Evolutionary conservation across 2,113 vertebrate genomes (phyloP), one percentile per base, ranked within the genome.

Genomic region (Entelurus aequoreus): DNA sequence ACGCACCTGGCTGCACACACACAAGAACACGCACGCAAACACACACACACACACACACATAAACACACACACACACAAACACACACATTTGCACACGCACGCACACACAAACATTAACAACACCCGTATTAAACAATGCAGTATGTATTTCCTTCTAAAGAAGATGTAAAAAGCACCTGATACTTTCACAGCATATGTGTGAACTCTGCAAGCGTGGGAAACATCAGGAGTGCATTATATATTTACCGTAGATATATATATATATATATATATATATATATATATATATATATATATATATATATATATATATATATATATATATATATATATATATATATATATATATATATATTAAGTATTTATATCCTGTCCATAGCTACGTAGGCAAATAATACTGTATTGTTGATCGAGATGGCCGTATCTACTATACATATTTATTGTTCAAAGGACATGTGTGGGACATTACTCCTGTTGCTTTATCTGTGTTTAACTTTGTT

Each of bases 1-100:
- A 87, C 78, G 86, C 90, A 92, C 88, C 89, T 92, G 89, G 78
- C 76, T 86, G 76, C 60, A 80, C 71, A 37, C 78, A 60, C 81
- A 84, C 75, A 50, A 71, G 76, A 86, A 60, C 51, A 65, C 15
- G 68, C 71, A 76, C 28, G 49, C 50, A 63, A 54, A 55, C 62
- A 64, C 19, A 69, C 72, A 85, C 15, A 57, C 50, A 71, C n/a
- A 48, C 54, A 53, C 14, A 60, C 50, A 62, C 21, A 50, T 1
- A 42, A 58, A 80, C 72, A 40, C 77, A 61, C 81, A 83, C 75
- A 52, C 71, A 77, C 72, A 81, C 82, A 53, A 10, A 60, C 50
- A 62, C n/a, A 48, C 54, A 53, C 14, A 57, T 47, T 60, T n/a
- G 46, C 8, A 42, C 60, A 80, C 72, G 36, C 77, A 61, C 80